phyloP scores from a whole-genome alignment of 92 coral and sea anemone genomes.

The Plumapathes pennacea region DNA sequence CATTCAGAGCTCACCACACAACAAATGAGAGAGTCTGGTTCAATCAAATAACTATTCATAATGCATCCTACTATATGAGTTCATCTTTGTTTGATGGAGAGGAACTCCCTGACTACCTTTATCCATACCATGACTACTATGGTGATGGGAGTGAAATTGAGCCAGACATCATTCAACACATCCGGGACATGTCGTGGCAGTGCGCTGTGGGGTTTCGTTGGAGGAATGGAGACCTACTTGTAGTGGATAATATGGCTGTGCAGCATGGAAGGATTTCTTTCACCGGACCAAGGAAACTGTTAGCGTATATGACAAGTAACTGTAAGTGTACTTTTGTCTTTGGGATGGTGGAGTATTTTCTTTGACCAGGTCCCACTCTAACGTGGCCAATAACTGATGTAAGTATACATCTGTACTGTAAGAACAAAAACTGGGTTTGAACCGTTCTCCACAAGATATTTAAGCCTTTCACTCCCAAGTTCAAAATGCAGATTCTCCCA shows the following conservation, averaged over 20 bases:
- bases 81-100: too few relatives aligned
- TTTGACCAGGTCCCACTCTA: too few relatives aligned
- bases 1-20: conserved; percentile 37
- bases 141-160: conserved; percentile 61
- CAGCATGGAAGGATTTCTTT: conserved; percentile 45
- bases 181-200: conserved; percentile 42
- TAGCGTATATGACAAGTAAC: conserved; percentile 16
- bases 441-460: too few relatives aligned
- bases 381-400: too few relatives aligned
- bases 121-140: conserved; percentile 40
- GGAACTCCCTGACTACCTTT: too few relatives aligned
- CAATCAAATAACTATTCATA: conserved; percentile 50
- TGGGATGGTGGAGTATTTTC: too few relatives aligned
- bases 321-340: too few relatives aligned
- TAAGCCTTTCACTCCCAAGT: too few relatives aligned
- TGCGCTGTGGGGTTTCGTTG: conserved; percentile 60
- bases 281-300: conserved; percentile 35
- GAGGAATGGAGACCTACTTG: conserved; percentile 42
- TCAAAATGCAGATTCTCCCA: too few relatives aligned
- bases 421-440: too few relatives aligned
- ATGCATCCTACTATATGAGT: conserved; percentile 38
- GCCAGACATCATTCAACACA: conserved; percentile 45
- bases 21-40: conserved; percentile 58
- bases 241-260: conserved; percentile 32
- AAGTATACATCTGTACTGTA: too few relatives aligned